Base-by-base conservation (phyloP, 2,113 vertebrate genomes). In the Plestiodon gilberti region DNA sequence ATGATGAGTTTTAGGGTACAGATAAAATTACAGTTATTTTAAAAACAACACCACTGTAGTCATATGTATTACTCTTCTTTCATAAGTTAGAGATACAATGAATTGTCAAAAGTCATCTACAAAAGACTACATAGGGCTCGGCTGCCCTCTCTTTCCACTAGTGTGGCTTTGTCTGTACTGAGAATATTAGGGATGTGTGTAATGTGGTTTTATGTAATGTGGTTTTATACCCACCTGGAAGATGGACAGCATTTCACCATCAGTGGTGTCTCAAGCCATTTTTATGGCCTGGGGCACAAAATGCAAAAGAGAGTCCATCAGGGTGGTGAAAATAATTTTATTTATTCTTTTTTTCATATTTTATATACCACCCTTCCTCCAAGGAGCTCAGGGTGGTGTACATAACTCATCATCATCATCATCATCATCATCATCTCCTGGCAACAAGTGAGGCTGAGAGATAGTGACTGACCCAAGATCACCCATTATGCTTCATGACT, bases 1-100 rank as follows among this genome's bases (percentile, higher is more conserved):
- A 73, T 4, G 28, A 25, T 76, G 18, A 57, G 23, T 11, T 0
- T 0, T 70, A 90, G 33, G n/a, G 18, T 0, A 78, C 33, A 82
- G 55, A 55, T 87, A 88, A 65, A 48, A 3, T 38, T 57, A 77
- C 13, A 43, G 2, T 4, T 83, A n/a, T 90, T 81, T 84, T 38
- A 90, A 86, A 92, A 88, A 83, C 25, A 71, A 28, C 59, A 61
- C 7, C 48, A 84, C 48, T 78, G 14, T 43, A n/a, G 62, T 83
- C 33, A 78, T 65, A 18, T 7, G 22, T 55, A 5, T 35, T 35
- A 73, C 23, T 59, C 55, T 65, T 65, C 20, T 17, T 65, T 74
- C 43, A 62, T 73, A 5, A 43, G 30, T 8, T 14, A 64, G 25
- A 83, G 20, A 62, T 20, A 55, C 14, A 78, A 10, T 67, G 64